Evolutionary conservation across 2,113 vertebrate genomes (phyloP), one percentile per base, ranked within the genome.

Genomic region (Neopipo cinnamomea): DNA sequence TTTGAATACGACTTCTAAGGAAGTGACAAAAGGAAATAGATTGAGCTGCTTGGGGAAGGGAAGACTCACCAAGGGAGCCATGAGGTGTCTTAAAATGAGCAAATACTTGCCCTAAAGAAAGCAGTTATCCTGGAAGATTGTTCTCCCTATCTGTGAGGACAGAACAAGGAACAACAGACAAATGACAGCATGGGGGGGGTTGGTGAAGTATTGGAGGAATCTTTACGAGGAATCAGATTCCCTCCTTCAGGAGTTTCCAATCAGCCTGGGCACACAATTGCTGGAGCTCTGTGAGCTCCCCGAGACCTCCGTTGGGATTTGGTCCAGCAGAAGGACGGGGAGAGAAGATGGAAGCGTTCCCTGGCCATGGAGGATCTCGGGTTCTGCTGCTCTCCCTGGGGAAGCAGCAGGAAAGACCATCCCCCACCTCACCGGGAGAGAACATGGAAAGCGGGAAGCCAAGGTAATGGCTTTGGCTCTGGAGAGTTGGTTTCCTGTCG

Each of bases 1-100:
- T 82, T 53, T 85, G 59, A 76, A 24, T 88, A 91, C 71, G 10
- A 81, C 30, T 92, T 63, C 47, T 55, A 71, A 83, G 42, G 11
- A 93, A 92, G 91, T 77, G 76, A 86, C 59, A 65, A 85, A 88
- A 86, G 31, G 83, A 84, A 91, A 77, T 5, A 88, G 59, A 86
- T 2, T 67, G 79, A 73, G 66, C 37, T 39, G 62, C 53, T 55
- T 0, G 1, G 44, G 81, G 95, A 86, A 93, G 30, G 24, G 62
- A 89, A 85, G 39, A 55, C n/a, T 75, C 20, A 0, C 46, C 55
- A 77, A 74, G 84, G 94, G 87, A 94, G 75, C 41, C 58, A 49
- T 71, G 79, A 61, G 46, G 87, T 11, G 20, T 59, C 86, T 89
- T 55, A 41, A 84, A 93, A 91, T 44, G 89, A 89, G 73, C 66